phyloP scores from a whole-genome alignment of 2,888 invertebrate genomes.

The Acrocyrtus sp. region DNA sequence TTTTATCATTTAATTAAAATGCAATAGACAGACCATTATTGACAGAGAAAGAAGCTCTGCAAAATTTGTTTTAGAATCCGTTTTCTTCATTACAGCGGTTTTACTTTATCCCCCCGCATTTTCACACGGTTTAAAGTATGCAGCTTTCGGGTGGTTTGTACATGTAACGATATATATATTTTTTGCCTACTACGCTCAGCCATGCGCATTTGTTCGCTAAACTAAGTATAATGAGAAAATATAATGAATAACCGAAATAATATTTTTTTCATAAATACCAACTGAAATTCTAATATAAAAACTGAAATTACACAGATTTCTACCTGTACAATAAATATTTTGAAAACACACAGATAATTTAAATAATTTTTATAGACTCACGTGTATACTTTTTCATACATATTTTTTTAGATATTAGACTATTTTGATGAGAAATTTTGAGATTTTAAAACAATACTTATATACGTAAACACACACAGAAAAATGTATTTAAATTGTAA shows the following conservation, averaged over 20 bases:
- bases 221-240: background rate
- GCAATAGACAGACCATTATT: background rate
- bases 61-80: background rate
- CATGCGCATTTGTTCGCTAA: conserved; percentile 23
- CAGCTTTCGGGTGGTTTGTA: too few species aligned
- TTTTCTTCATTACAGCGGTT: too few species aligned
- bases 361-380: background rate
- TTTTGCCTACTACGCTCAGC: conserved; percentile 34
- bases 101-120: too few species aligned
- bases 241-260: background rate
- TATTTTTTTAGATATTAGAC: background rate
- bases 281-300: too few species aligned
- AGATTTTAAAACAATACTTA: too few species aligned
- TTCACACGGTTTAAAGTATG: too few species aligned
- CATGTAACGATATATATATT: too few species aligned
- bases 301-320: too few species aligned
- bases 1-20: too few species aligned
- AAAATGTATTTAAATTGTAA: conserved; percentile 7
- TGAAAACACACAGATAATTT: background rate
- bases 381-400: background rate
- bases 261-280: background rate
- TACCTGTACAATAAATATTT: background rate
- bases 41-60: background rate
- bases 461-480: conserved; percentile 1
- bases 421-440: background rate